These are phyloP conservation scores for Callithrix jacchus DNA, from an alignment of 2,113 vertebrate species.

Conservation along the genomic window DNA sequence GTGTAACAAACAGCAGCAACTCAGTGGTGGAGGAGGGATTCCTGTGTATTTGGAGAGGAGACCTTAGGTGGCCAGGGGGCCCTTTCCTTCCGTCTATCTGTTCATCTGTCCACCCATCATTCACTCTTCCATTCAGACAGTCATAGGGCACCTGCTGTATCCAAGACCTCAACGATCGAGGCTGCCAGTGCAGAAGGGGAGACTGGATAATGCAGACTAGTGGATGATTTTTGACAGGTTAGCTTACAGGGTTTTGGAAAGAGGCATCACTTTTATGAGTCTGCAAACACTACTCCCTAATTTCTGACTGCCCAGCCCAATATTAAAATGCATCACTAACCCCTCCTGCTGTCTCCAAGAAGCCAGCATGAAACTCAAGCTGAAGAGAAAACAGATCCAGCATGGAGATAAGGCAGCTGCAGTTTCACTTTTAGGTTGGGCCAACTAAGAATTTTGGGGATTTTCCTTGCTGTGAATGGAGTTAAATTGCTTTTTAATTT, in stretches of 20 bases:
- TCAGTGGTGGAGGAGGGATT: neutral
- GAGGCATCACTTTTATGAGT: neutral
- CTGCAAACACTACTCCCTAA: neutral
- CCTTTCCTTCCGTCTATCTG: neutral
- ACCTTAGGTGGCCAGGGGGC: neutral
- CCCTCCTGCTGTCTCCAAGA: neutral
- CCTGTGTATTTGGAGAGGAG: neutral
- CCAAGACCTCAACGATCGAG: neutral
- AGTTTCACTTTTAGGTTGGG: constrained; percentile 29
- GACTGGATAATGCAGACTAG: neutral
- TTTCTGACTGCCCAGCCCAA: neutral
- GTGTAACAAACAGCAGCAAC: neutral
- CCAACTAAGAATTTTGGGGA: constrained; percentile 48
- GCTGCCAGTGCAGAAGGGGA: neutral
- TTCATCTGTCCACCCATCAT: neutral
- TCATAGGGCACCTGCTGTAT: neutral
- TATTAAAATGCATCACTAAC: neutral
- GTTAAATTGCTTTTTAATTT: neutral
- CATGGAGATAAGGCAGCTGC: constrained; percentile 43
- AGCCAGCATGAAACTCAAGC: constrained; percentile 28
- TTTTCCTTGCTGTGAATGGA: constrained; percentile 45
- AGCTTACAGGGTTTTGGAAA: neutral
- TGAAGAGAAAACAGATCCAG: constrained; percentile 29
- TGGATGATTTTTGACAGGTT: neutral
- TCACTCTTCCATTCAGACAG: neutral